These are phyloP conservation scores for Thalassarche chlororhynchos DNA, from an alignment of 2,113 vertebrate species.

Conservation along the genomic window DNA sequence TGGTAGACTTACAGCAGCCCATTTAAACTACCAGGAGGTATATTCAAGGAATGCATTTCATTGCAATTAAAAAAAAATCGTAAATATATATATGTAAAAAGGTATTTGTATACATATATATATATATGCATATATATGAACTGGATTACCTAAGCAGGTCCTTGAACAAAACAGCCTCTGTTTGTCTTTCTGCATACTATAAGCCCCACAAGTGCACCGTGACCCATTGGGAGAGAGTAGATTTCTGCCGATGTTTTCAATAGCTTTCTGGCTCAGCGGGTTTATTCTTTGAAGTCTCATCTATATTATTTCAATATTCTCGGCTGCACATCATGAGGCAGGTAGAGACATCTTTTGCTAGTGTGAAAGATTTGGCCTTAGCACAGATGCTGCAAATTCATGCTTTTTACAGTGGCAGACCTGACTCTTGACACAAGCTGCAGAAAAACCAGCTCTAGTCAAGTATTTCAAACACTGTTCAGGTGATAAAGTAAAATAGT, in stretches of 20 bases:
- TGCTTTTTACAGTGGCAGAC: neutral
- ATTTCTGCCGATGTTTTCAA: neutral
- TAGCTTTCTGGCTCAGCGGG: neutral
- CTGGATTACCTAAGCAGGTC: neutral
- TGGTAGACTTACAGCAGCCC: neutral
- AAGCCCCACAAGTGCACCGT: neutral
- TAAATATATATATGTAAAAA: neutral
- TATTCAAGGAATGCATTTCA: neutral
- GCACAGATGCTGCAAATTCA: neutral
- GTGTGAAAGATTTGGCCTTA: neutral
- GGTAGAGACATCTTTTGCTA: neutral
- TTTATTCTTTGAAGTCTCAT: neutral
- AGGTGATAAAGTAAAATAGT: neutral
- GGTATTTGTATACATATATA: too few species aligned
- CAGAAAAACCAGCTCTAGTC: neutral
- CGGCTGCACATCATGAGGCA: neutral
- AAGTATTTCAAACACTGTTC: neutral
- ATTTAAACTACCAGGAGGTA: neutral
- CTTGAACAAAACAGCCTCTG: neutral
- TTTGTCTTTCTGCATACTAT: neutral
- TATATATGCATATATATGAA: too few species aligned
- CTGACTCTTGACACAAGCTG: neutral
- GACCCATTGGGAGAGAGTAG: fast-evolving
- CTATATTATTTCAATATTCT: neutral
- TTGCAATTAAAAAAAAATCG: neutral